Evolutionary conservation across 2,113 vertebrate species (phyloP).

Genomic region (Apteryx mantelli): DNA sequence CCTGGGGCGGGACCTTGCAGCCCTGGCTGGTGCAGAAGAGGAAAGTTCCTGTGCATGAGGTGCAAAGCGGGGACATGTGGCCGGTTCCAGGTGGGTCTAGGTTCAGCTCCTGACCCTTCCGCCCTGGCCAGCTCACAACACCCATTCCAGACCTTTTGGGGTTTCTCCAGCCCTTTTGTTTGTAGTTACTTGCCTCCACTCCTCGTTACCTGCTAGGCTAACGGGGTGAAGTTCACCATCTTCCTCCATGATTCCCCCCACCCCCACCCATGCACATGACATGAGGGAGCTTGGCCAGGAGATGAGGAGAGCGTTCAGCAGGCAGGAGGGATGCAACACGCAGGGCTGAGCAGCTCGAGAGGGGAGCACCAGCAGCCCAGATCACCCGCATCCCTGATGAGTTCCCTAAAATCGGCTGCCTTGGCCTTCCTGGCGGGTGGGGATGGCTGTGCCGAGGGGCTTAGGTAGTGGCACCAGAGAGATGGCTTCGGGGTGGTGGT

Average conservation of each 20-base stretch:
- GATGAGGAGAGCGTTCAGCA: not conserved
- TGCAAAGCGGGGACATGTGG: accelerated
- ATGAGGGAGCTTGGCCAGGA: not conserved
- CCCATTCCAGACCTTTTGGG: not conserved
- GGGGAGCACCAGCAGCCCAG: too few relatives aligned
- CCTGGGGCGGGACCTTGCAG: not conserved
- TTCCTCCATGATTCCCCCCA: accelerated
- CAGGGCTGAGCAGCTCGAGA: not conserved
- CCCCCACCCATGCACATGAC: accelerated
- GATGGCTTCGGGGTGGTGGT: not conserved
- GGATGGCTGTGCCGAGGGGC: not conserved
- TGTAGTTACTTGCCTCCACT: accelerated
- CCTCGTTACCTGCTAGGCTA: not conserved
- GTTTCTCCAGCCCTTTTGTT: not conserved
- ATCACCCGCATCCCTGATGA: accelerated
- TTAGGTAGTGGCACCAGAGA: not conserved
- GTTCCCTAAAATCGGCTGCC: not conserved
- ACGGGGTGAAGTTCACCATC: not conserved
- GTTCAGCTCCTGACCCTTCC: not conserved
- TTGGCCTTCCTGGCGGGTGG: accelerated
- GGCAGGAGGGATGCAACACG: accelerated
- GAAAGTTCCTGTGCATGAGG: too few relatives aligned
- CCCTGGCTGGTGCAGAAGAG: too few relatives aligned
- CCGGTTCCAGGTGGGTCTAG: not conserved
- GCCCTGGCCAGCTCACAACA: not conserved